These are phyloP conservation scores for Cataglyphis altisquamis DNA, from an alignment of 2,888 invertebrate species.

Conservation along the genomic window DNA sequence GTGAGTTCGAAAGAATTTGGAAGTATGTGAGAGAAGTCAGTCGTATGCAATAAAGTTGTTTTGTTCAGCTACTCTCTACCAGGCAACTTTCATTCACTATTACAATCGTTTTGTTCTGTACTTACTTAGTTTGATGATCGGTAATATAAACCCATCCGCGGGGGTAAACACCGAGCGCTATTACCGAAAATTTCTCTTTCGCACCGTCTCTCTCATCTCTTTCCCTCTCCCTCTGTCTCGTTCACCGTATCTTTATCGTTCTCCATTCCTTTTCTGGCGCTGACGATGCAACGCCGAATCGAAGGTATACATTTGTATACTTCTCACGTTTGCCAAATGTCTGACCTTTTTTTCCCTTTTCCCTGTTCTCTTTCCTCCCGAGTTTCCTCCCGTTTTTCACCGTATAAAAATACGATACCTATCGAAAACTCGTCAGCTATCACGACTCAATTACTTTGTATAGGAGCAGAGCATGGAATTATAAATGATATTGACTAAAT, in stretches of 20 bases:
- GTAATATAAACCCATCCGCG: constrained; percentile 66
- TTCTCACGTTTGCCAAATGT: constrained; percentile 37
- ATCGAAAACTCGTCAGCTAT: constrained; percentile 27
- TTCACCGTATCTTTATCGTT: constrained; percentile 29
- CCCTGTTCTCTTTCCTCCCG: background rate
- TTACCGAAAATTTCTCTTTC: constrained; percentile 37
- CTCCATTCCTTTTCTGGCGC: constrained; percentile 32
- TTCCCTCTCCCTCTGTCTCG: background rate
- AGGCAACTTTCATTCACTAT: constrained; percentile 81
- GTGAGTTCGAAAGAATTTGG: constrained; percentile 59
- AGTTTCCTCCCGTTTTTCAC: background rate
- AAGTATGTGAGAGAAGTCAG: constrained; percentile 64
- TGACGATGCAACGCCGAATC: constrained; percentile 15
- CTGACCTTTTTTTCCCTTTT: constrained; percentile 22
- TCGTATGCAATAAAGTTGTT: constrained; percentile 69
- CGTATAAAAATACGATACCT: constrained; percentile 10
- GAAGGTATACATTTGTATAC: constrained; percentile 32
- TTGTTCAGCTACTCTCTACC: constrained; percentile 79
- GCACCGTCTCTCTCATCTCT: constrained; percentile 17
- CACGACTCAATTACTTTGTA: constrained; percentile 17
- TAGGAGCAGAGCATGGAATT: constrained; percentile 13
- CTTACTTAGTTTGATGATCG: constrained; percentile 75
- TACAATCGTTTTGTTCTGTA: constrained; percentile 78
- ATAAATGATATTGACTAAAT: background rate
- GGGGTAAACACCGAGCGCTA: constrained; percentile 58